Evolutionary conservation across 1,140 invertebrate genomes (phyloP), one percentile per base, ranked within the genome.

Genomic region (Drosophila chauvacae): DNA sequence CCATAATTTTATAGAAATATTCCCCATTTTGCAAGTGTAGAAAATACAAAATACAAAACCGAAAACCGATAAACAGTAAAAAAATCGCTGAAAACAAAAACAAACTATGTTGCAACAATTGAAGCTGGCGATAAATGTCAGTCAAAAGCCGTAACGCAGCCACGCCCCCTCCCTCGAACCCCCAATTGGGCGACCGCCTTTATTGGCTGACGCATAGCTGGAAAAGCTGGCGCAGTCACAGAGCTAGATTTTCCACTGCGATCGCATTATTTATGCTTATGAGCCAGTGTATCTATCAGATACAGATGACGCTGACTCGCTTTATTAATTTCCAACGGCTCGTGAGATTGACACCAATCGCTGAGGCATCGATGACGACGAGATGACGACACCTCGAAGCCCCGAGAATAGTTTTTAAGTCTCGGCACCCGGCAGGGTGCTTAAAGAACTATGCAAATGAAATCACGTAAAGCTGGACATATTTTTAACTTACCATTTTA

Each of bases 191-290:
- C n/a, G n/a, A 26, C 18, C 30, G 3, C 30, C 53, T 35, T 39
- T 59, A 77, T 61, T 47, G 75, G 75, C 69, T 87, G 83, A 87
- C 83, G 83, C 83, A 87, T 87, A 80, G 69, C 65, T 78, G 51
- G 51, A 70, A 83, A 83, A 62, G 68, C 62, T 44, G 26, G 35
- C 33, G 18, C 33, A 63, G 66, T 68, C 63, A 58, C 41, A 77
- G 57, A 77, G 57, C 51, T 42, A 78, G 45, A 79, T 79, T 85
- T 88, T 90, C 85, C 74, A 90, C 83, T 81, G 83, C 63, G 74
- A 85, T 80, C 86, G 65, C 69, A 88, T 90, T 90, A 88, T 90
- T 84, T 83, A 88, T 84, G 77, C 85, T 75, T 75, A 84, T 86
- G 82, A 79, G 82, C 78, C 74, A 81, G 79, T 86, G 80, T 75